Percentiles rank a stretch among this genome's conserved stretches.
phyloP scores from a whole-genome alignment of 2,113 vertebrate genomes.

The Brienomyrus brachyistius region DNA sequence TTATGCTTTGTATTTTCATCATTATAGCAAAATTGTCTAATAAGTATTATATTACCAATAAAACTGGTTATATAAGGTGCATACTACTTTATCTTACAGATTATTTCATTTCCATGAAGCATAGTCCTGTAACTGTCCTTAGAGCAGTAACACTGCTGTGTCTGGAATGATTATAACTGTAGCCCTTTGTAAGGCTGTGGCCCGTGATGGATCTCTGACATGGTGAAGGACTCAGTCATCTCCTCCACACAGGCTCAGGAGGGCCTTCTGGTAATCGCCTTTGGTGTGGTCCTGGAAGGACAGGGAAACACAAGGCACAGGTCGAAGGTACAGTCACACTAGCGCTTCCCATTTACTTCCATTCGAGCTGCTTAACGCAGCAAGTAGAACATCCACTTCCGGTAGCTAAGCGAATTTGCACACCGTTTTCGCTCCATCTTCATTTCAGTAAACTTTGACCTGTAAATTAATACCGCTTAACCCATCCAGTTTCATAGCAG shows the following conservation, averaged over 20 bases:
- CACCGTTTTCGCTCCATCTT: not conserved
- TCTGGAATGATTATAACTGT: not conserved
- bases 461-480: not conserved
- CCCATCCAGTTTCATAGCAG: not conserved
- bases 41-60: not conserved
- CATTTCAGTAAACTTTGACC: not conserved
- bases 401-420: not conserved
- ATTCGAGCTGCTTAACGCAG: not conserved
- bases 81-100: not conserved
- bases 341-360: not conserved
- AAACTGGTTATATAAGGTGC: conserved; percentile 1
- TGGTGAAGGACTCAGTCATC: conserved; percentile 61
- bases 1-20: not conserved
- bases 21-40: not conserved
- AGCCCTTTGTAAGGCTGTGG: not conserved
- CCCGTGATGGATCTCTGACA: not conserved
- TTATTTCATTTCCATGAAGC: not conserved
- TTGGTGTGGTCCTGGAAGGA: conserved; percentile 86
- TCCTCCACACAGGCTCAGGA: conserved; percentile 83
- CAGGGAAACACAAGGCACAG: not conserved
- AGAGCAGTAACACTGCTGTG: not conserved
- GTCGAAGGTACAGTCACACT: not conserved
- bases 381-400: not conserved
- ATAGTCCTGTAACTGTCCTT: not conserved
- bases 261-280: conserved; percentile 86